Conservation (phyloP, 1,140 invertebrate genomes). For the Aphidius gifuensis region DNA sequence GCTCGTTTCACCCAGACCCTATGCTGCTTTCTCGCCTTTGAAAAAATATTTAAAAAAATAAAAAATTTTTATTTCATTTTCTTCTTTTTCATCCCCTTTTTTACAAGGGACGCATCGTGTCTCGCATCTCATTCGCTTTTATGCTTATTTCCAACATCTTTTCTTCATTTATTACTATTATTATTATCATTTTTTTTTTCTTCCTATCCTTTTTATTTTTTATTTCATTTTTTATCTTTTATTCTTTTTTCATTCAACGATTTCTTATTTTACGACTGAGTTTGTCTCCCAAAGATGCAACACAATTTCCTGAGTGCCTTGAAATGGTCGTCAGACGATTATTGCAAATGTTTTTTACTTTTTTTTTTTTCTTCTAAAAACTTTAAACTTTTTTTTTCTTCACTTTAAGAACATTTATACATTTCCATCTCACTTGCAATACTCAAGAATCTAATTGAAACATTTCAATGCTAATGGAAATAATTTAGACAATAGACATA, state of each 20-base stretch:
- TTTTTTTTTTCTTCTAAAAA: not conserved
- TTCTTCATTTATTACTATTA: slow-evolving; percentile 1
- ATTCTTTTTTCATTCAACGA: slow-evolving; percentile 13
- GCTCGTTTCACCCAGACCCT: slow-evolving; percentile 12
- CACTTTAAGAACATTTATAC: no score
- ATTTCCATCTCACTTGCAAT: not conserved
- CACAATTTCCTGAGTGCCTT: slow-evolving; percentile 20
- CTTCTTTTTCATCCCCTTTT: slow-evolving; percentile 9
- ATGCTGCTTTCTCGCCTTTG: slow-evolving; percentile 4
- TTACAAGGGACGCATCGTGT: no score
- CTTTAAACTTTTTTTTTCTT: not conserved
- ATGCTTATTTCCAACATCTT: slow-evolving; percentile 10
- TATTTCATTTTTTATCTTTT: not conserved
- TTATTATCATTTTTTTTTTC: slow-evolving; percentile 2
- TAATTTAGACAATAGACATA: no score
- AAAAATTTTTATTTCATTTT: slow-evolving; percentile 17
- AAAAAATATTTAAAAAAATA: no score
- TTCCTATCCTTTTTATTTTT: not conserved
- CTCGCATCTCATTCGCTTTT: slow-evolving; percentile 17
- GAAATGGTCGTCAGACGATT: slow-evolving; percentile 15
- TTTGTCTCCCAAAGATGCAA: slow-evolving; percentile 8
- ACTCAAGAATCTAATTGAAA: no score
- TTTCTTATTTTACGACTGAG: slow-evolving; percentile 18
- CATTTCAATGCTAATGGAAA: not conserved
- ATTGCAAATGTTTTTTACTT: not conserved